A percentile compares a stretch with the other conserved stretches of the same genome.
Conservation (phyloP, 2,113 vertebrate genomes). For the Epinephelus fuscoguttatus region DNA sequence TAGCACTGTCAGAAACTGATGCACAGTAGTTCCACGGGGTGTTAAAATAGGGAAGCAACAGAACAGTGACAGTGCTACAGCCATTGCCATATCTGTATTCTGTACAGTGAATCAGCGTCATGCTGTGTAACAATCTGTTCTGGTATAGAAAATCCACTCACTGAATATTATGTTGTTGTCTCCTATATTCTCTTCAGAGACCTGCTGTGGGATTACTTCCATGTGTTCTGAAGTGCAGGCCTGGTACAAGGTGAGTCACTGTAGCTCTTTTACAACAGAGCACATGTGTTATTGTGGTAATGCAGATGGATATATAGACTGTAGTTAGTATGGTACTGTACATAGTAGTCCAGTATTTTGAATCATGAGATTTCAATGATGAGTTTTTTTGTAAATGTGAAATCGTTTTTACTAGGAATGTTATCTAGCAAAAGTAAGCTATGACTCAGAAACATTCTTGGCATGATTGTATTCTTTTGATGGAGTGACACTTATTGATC, state of each 20-base stretch:
- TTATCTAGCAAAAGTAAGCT: not conserved
- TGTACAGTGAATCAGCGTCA: conserved; percentile 29
- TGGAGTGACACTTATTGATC: conserved; percentile 2
- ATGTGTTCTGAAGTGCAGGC: conserved; percentile 17
- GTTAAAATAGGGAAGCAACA: conserved; percentile 9
- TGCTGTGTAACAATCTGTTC: conserved; percentile 53
- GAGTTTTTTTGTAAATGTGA: not conserved
- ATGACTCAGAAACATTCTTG: conserved; percentile 1
- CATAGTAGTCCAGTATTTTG: not conserved
- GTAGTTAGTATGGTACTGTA: not conserved
- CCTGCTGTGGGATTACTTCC: conserved; percentile 1
- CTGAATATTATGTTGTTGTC: conserved; percentile 14
- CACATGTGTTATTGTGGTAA: not conserved
- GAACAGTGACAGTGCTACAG: conserved; percentile 1
- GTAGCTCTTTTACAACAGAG: not conserved
- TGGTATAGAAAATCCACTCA: conserved; percentile 15
- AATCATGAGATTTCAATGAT: not conserved
- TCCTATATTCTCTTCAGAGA: too few relatives aligned
- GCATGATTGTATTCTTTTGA: conserved; percentile 4
- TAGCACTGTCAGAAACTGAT: conserved; percentile 15
- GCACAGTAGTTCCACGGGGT: not conserved
- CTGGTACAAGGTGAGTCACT: conserved; percentile 33
- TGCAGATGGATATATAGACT: not conserved
- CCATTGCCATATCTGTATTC: conserved; percentile 13
- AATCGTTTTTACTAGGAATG: not conserved